Evolutionary conservation across 1,140 invertebrate species (phyloP).

Genomic region (Kradibia gibbosae): DNA sequence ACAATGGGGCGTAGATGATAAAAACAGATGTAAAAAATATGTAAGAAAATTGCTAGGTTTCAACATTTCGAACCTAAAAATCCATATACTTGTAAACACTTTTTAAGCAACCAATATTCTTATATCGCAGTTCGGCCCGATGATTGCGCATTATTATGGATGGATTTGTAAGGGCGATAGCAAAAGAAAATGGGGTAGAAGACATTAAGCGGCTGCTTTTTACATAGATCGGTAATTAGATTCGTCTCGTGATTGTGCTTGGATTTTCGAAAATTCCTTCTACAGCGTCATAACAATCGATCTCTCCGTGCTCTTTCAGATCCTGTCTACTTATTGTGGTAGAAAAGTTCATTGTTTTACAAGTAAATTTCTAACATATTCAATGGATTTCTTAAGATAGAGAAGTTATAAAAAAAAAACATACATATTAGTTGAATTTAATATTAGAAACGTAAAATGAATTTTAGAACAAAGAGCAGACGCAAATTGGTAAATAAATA

Average conservation of each 20-base stretch:
- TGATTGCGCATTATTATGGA: background rate
- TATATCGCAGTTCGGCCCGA: background rate
- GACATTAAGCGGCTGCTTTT: background rate
- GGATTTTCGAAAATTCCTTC: background rate
- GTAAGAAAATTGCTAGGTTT: no score
- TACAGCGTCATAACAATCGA: background rate
- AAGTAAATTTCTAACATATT: background rate
- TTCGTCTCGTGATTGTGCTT: background rate
- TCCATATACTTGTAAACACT: no score
- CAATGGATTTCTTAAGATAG: background rate
- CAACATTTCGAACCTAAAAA: no score
- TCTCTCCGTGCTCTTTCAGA: background rate
- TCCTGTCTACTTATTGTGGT: background rate
- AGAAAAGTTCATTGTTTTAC: background rate
- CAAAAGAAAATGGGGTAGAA: no score
- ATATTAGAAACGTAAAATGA: no score
- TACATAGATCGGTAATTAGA: background rate
- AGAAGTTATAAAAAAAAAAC: no score
- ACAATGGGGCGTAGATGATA: no score
- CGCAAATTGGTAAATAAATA: no score
- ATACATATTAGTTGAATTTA: no score
- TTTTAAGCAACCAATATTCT: background rate
- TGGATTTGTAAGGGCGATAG: background rate
- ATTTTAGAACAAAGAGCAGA: no score
- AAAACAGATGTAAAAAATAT: no score